Base-by-base conservation (phyloP, 2,113 vertebrate genomes). In the Chaetodon auriga region DNA sequence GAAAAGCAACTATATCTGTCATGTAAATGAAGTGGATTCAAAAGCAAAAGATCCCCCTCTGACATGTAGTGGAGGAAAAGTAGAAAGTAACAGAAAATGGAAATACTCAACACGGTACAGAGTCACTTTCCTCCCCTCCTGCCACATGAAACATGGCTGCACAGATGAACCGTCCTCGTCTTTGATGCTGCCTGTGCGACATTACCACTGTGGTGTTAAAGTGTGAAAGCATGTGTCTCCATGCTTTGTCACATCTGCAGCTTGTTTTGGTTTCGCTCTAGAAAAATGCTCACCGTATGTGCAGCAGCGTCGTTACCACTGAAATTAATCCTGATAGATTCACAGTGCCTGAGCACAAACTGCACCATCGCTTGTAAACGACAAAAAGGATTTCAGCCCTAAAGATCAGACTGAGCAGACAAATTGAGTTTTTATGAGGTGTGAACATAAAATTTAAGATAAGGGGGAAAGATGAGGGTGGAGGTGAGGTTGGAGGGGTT, bases 391-490 rank as follows among this genome's bases (percentile, higher is more conserved):
- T 70, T 68, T 66, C 35, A 10, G 41, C 43, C 51, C 69, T 36
- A 12, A 65, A 66, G 23, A 75, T 66, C 9, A 65, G 64, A 63
- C 61, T 53, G 6, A 10, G 25, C 73, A 60, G 53, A 66, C 64
- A 64, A 89, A 84, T 68, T 82, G 65, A 70, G 38, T 74, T 87
- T 88, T 88, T 76, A 87, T 61, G 75, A 85, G 86, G 79, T 82
- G 91, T 69, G 77, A 89, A 82, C 60, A 80, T 80, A 60, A 83
- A 83, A 84, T 63, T n/a, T 21, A 15, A 54, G 87, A 78, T 80
- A 62, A 75, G 35, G 7, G 5, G 41, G 57, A 8, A 11, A 36
- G 72, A 54, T 0, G 78, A 35, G 62, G 75, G 80, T 12, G 9
- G 61, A 55, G 55, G 61, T 49, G 57, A 25, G 48, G 13, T n/a